phyloP scores from a whole-genome alignment of 2,113 vertebrate genomes.

The Neodon shergylaensis region DNA sequence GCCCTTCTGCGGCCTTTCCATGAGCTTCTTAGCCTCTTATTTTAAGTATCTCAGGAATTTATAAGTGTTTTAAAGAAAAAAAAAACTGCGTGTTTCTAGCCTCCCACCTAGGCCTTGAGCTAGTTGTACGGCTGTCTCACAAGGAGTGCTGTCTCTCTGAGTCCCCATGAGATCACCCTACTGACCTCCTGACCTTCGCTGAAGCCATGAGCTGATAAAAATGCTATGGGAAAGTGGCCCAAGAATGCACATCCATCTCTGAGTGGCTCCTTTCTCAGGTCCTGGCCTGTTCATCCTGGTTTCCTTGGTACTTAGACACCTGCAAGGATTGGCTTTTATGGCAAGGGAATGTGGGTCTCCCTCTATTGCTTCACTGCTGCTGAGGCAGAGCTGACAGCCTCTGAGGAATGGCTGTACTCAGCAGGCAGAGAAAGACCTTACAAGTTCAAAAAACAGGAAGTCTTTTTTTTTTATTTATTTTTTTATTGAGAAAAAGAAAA shows the following conservation, averaged over 20 bases:
- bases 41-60: constrained; percentile 23
- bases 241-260: not conserved
- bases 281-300: not conserved
- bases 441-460: not conserved
- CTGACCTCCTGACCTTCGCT: not conserved
- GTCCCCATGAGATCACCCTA: not conserved
- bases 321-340: not conserved
- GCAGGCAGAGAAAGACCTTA: not conserved
- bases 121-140: not conserved
- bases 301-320: not conserved
- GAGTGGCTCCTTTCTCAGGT: not conserved
- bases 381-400: not conserved
- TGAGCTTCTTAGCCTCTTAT: not conserved
- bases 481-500: no score
- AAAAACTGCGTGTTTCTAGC: not conserved
- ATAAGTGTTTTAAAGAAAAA: constrained; percentile 2
- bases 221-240: not conserved
- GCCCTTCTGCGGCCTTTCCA: not conserved
- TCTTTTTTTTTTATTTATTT: no score
- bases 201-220: constrained; percentile 5
- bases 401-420: not conserved
- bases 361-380: not conserved
- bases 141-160: not conserved
- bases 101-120: not conserved
- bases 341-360: not conserved